These are phyloP conservation scores for Arrhamphus sclerolepis DNA, from an alignment of 2,797 vertebrate species.

Conservation along the genomic window DNA sequence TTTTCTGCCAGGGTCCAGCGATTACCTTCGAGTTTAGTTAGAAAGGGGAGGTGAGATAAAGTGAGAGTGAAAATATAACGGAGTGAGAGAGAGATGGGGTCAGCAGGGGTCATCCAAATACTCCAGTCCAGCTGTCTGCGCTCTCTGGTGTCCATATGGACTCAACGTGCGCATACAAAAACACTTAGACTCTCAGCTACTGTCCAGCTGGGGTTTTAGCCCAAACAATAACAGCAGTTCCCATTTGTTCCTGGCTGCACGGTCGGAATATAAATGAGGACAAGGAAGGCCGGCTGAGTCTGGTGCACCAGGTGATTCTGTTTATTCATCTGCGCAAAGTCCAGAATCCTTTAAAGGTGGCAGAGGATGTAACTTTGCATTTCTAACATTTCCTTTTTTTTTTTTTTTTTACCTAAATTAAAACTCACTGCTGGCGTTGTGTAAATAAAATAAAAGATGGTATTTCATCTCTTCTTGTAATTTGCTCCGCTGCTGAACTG, in stretches of 20 bases:
- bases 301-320: slow-evolving; percentile 14
- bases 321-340: slow-evolving; percentile 38
- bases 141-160: slow-evolving; percentile 67
- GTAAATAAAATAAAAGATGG: slow-evolving; percentile 11
- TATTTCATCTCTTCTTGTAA: slow-evolving; percentile 1
- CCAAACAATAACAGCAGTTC: slow-evolving; percentile 64
- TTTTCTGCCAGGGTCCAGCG: slow-evolving; percentile 56
- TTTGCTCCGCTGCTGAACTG: neutral
- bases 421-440: slow-evolving; percentile 4
- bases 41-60: slow-evolving; percentile 41
- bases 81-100: slow-evolving; percentile 26
- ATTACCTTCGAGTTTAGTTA: slow-evolving; percentile 64
- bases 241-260: slow-evolving; percentile 49
- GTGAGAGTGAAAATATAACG: slow-evolving; percentile 33
- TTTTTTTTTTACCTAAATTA: neutral
- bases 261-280: slow-evolving; percentile 59
- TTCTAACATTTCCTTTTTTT: slow-evolving; percentile 12
- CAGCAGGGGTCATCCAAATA: slow-evolving; percentile 57
- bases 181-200: slow-evolving; percentile 46
- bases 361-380: slow-evolving; percentile 10
- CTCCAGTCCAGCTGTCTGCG: slow-evolving; percentile 60
- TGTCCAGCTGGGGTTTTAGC: slow-evolving; percentile 65
- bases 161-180: slow-evolving; percentile 21
- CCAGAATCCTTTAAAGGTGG: slow-evolving; percentile 17
- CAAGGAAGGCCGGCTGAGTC: neutral